These are phyloP conservation scores for Chamaetylas fuelleborni DNA, from an alignment of 2,113 vertebrate species.

Conservation along the genomic window DNA sequence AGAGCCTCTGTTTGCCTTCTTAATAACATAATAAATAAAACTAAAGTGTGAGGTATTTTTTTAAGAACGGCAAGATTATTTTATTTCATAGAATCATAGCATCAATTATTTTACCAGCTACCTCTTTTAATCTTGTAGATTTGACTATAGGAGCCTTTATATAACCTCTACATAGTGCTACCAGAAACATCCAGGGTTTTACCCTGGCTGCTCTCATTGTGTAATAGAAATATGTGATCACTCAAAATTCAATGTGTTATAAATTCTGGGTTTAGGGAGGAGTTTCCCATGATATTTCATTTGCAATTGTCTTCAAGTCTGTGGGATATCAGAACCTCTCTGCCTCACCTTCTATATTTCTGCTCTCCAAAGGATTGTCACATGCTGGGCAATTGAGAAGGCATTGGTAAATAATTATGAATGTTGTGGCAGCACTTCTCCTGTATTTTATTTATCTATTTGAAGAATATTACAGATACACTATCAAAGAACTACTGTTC, in stretches of 20 bases:
- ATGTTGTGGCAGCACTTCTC: neutral
- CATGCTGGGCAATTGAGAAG: neutral
- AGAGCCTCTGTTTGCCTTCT: neutral
- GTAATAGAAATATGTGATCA: neutral
- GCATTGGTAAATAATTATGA: neutral
- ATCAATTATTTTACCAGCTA: neutral
- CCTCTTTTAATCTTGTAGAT: neutral
- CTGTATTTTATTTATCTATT: neutral
- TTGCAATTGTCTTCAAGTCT: neutral
- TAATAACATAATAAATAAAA: neutral
- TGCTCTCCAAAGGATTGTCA: neutral
- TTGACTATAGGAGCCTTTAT: neutral
- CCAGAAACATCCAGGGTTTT: neutral
- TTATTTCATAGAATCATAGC: neutral
- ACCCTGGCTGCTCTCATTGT: neutral
- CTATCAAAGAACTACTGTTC: neutral
- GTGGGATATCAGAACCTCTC: neutral
- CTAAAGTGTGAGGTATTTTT: neutral
- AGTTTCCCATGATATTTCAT: neutral
- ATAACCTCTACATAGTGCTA: neutral
- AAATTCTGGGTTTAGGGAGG: neutral
- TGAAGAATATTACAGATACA: neutral
- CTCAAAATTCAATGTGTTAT: neutral
- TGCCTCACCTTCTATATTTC: neutral
- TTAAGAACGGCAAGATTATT: neutral